Evolutionary conservation across 2,113 vertebrate species (phyloP), one percentile per base, ranked within the genome.

Genomic region (Suncus etruscus): DNA sequence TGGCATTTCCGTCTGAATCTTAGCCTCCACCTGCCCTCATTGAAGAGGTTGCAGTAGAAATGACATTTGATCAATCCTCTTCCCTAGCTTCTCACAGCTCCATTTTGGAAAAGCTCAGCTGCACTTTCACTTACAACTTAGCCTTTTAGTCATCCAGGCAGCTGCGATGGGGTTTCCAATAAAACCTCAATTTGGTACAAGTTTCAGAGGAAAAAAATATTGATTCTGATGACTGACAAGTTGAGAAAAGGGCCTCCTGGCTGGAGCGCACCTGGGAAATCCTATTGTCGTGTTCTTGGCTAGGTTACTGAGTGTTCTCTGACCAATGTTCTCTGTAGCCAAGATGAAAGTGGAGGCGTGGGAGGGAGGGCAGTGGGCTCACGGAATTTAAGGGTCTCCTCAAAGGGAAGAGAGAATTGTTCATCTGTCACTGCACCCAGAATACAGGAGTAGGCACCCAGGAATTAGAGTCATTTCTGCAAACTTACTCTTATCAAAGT

Each of bases 31-130:
- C 2, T 15, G 51, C 58, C 58, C 16, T 18, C 31, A 79, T 47
- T 86, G 54, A 90, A 83, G 75, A 63, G 27, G 39, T 77, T 82
- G 18, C 18, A 66, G 24, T 69, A 15, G 18, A 69, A 91, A 58
- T 89, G 29, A 76, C 2, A 69, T 1, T 27, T 27, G 9, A 50
- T 58, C 15, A 87, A 31, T 54, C 1, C 47, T 75, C 80, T 72
- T 22, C 45, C 15, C 31, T 73, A 79, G 24, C 29, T 11, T 22
- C n/a, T 70, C 4, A 78, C 12, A 86, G 58, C 24, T 48, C 16
- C 73, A 48, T 65, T n/a, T 11, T 2, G 82, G 87, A 86, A 50
- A 86, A 70, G 16, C 58, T 20, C 18, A 83, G 70, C 50, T 4
- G 1, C 63, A 6, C 47, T 58, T 39, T 8, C 0, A 29, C 32